A percentile compares a stretch with the other conserved stretches of the same genome.
These are phyloP conservation scores for Cataglyphis rosenhaueri DNA, from an alignment of 2,888 invertebrate genomes.

Conservation along the genomic window DNA sequence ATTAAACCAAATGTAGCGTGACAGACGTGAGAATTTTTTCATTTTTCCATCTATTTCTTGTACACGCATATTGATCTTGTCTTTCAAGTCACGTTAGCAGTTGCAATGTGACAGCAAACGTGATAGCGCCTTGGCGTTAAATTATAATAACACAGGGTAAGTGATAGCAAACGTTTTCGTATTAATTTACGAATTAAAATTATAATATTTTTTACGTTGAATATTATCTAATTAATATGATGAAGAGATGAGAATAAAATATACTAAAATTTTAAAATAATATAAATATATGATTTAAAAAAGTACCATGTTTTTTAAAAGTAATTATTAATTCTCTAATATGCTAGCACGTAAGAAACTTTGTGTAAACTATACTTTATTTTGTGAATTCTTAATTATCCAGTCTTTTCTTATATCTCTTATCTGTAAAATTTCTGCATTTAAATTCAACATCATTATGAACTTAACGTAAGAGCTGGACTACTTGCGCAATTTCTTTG, in stretches of 20 bases:
- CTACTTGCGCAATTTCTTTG: neutral
- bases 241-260: neutral
- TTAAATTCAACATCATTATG: neutral
- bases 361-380: neutral
- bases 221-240: neutral
- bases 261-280: neutral
- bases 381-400: neutral
- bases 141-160: neutral
- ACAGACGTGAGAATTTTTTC: neutral
- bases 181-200: neutral
- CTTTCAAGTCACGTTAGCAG: neutral
- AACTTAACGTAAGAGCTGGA: neutral
- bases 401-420: neutral
- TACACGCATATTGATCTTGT: neutral
- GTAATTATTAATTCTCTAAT: neutral
- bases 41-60: neutral
- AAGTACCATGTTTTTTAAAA: neutral
- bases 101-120: neutral
- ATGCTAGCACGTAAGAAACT: neutral
- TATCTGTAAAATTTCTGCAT: neutral
- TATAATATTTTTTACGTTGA: neutral
- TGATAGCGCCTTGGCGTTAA: neutral
- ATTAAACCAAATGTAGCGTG: neutral
- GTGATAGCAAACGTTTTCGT: neutral
- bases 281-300: neutral